These are phyloP conservation scores for Porites cylindrica DNA, from an alignment of 92 coral and sea anemone genomes.

Conservation along the genomic window DNA sequence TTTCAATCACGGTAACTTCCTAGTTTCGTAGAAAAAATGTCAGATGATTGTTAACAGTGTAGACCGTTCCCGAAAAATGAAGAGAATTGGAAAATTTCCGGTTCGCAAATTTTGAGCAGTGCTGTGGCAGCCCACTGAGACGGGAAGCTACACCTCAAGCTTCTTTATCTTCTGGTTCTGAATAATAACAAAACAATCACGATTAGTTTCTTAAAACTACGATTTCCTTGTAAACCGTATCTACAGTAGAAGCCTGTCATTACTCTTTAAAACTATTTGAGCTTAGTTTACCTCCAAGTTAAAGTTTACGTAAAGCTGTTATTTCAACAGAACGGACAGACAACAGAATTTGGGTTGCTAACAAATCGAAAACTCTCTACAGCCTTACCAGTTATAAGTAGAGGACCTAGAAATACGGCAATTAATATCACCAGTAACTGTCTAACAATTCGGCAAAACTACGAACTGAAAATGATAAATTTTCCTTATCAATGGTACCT, in stretches of 20 bases:
- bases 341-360: background rate
- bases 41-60: background rate
- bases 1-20: background rate
- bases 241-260: background rate
- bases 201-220: background rate
- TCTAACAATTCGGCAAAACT: background rate
- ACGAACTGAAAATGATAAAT: background rate
- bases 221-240: background rate
- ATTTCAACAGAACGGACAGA: background rate
- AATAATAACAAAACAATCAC: background rate
- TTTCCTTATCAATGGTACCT: background rate
- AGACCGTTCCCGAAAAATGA: background rate
- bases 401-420: background rate
- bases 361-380: background rate
- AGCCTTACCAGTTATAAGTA: background rate
- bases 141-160: background rate
- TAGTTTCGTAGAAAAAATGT: background rate
- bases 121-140: background rate
- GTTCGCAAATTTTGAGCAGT: background rate
- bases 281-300: background rate
- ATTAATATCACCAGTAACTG: background rate
- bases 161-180: background rate
- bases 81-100: conserved; percentile 5
- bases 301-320: background rate
- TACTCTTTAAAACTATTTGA: background rate